Conservation (phyloP, 2,888 invertebrate genomes). For the Drosophila silvestris region DNA sequence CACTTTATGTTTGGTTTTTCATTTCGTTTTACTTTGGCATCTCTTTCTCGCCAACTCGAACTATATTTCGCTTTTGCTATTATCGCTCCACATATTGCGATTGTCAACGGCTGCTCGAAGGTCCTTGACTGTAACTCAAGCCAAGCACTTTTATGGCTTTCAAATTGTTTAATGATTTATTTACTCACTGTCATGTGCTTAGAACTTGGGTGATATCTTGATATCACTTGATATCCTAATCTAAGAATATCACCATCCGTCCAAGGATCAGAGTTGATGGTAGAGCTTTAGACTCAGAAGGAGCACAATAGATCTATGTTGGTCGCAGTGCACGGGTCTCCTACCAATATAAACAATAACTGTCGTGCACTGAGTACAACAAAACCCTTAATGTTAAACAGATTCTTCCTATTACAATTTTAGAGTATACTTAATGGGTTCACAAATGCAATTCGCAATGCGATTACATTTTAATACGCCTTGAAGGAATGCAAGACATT, state of each 20-base stretch:
- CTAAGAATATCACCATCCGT: not conserved
- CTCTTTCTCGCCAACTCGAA: slow-evolving; percentile 8
- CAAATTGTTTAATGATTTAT: slow-evolving; percentile 45
- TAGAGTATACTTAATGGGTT: not conserved
- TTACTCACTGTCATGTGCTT: not conserved
- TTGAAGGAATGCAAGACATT: not conserved
- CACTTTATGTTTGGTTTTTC: slow-evolving; percentile 59
- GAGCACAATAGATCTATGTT: not conserved
- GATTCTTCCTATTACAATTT: not conserved
- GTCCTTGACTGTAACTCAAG: slow-evolving; percentile 36
- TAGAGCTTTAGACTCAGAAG: not conserved
- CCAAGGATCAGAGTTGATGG: not conserved
- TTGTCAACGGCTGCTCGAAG: slow-evolving; percentile 39
- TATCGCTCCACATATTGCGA: slow-evolving; percentile 46
- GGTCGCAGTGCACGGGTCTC: not conserved
- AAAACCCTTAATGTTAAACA: not conserved
- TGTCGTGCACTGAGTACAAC: not conserved
- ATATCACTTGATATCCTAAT: not conserved
- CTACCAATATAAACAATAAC: not conserved
- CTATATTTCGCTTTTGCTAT: slow-evolving; percentile 26
- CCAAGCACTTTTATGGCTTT: slow-evolving; percentile 42
- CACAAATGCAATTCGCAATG: not conserved
- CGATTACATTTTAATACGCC: not conserved
- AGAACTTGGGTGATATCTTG: not conserved
- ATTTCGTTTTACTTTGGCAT: slow-evolving; percentile 54